Conservation (phyloP, 2,888 invertebrate species). For the Ypsolopha sequella region DNA sequence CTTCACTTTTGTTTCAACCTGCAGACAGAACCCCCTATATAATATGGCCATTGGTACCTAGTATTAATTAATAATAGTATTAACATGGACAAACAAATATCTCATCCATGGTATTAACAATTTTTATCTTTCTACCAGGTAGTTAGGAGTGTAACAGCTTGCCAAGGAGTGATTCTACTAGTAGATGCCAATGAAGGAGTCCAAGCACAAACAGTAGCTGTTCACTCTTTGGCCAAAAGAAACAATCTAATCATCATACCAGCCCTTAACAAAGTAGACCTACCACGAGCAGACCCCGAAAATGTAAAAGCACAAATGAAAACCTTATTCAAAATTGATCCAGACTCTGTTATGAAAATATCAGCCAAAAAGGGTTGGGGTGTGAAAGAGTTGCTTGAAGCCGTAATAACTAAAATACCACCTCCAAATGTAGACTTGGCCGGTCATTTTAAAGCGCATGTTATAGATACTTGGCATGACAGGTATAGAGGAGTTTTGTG, state of each 20-base stretch:
- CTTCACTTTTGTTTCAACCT: too few relatives aligned
- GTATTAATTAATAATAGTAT: too few relatives aligned
- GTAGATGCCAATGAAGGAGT: constrained; percentile 97
- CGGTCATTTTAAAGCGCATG: constrained; percentile 79
- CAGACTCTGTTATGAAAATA: constrained; percentile 80
- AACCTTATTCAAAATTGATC: constrained; percentile 84
- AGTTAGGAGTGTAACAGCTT: constrained; percentile 89
- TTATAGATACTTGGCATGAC: constrained; percentile 97
- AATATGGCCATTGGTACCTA: too few relatives aligned
- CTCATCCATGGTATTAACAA: too few relatives aligned
- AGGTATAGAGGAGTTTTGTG: constrained; percentile 85
- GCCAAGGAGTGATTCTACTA: constrained; percentile 94
- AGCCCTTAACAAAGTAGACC: constrained; percentile 96
- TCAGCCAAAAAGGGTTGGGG: constrained; percentile 95
- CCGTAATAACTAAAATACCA: constrained; percentile 84
- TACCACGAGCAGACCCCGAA: constrained; percentile 91
- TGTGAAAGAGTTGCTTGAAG: constrained; percentile 80
- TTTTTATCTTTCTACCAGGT: constrained; percentile 53
- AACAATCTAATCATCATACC: constrained; percentile 88
- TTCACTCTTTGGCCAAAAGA: constrained; percentile 91
- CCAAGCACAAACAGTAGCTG: constrained; percentile 98
- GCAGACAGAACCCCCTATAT: too few relatives aligned
- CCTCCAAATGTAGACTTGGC: constrained; percentile 73
- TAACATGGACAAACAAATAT: too few relatives aligned
- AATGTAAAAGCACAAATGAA: constrained; percentile 83